Conservation (phyloP, 2,113 vertebrate species). For the Dromaius novaehollandiae region DNA sequence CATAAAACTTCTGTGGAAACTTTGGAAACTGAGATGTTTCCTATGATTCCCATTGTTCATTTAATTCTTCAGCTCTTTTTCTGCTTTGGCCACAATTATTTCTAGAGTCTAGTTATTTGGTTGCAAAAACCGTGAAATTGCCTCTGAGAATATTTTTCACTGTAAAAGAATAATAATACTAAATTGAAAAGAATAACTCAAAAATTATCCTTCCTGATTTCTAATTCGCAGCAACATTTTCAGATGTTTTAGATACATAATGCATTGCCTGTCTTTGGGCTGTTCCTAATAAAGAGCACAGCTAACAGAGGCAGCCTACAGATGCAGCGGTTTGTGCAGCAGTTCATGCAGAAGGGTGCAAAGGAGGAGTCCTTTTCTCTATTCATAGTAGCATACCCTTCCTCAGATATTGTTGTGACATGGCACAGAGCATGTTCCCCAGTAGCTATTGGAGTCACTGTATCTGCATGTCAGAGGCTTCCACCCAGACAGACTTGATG, state of each 20-base stretch:
- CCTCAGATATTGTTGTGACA: no score
- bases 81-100: not conserved
- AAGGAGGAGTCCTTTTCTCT: no score
- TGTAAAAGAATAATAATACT: no score
- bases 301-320: no score
- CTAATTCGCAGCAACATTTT: not conserved
- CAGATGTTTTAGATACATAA: not conserved
- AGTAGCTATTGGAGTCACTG: no score
- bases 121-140: not conserved
- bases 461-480: no score
- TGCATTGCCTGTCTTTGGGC: not conserved
- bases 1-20: not conserved
- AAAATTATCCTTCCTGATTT: not conserved
- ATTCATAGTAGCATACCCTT: no score
- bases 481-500: no score
- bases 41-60: not conserved
- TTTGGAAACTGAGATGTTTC: not conserved
- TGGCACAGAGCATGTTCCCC: no score
- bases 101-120: not conserved
- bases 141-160: not conserved
- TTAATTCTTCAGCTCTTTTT: not conserved
- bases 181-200: not conserved
- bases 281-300: not conserved
- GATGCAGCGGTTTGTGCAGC: no score
- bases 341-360: no score